Base-by-base conservation (phyloP, 2,797 vertebrate species). In the Mallotus villosus region DNA sequence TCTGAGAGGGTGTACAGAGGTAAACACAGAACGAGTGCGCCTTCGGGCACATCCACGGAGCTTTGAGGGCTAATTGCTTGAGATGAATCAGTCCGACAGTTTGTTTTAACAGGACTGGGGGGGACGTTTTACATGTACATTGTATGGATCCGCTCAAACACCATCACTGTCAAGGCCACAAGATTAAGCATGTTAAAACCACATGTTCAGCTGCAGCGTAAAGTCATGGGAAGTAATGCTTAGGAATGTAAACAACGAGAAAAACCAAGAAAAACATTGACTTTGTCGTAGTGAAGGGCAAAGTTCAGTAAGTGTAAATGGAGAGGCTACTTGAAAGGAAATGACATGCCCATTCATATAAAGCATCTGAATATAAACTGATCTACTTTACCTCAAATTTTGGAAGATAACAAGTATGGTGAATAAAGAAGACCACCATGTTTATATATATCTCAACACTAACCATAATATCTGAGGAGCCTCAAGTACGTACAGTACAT, bases 181-280 rank as follows among this genome's bases (percentile, higher is more conserved):
- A 34, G 63, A 71, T 59, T 59, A 74, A 72, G 51, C 32, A 11
- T 25, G 51, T n/a, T 55, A 7, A 55, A 4, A 7, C 51, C 51
- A 55, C 51, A 55, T 55, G 17, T 55, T 55, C 16, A 6, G 19
- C 51, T 55, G 17, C 51, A 25, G 65, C 25, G 4, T 59, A 41
- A 73, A 74, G 63, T 68, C 63, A 70, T 81, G 79, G 70, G 70
- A 81, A 75, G 67, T 70, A 81, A 70, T 69, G 63, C 53, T 69
- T 37, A 75, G 74, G 72, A 81, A 85, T 82, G 79, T 72, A 74
- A 75, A 74, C 71, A 77, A 76, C 67, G 69, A 66, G 58, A 60
- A 59, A 75, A 80, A 72, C 65, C 74, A 73, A 80, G 73, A 51
- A 71, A 41, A 22, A 49, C 22, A 34, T 49, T 51, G 55, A 27